Percentiles rank a stretch among this genome's conserved stretches.
Conservation (phyloP, 2,797 vertebrate species). For the Vultur gryphus region DNA sequence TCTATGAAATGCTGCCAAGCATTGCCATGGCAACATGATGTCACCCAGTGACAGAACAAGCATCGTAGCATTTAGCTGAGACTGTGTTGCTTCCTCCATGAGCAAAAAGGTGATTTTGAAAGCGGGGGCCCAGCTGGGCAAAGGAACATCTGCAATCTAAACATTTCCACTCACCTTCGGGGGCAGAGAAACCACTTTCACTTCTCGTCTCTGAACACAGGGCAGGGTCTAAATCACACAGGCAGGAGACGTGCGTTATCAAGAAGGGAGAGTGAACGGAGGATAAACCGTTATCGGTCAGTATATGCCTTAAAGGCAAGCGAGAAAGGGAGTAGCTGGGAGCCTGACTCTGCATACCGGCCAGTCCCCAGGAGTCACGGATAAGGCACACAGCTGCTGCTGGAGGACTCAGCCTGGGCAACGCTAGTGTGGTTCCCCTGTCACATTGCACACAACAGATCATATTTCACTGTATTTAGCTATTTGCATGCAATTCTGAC, state of each 20-base stretch:
- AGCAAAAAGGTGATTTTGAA: constrained; percentile 27
- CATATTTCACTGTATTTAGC: not conserved
- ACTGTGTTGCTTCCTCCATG: not conserved
- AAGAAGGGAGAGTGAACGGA: not conserved
- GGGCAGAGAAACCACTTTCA: not conserved
- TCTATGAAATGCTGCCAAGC: constrained; percentile 1
- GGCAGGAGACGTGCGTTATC: not conserved
- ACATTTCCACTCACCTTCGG: not conserved
- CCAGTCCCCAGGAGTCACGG: rapidly evolving
- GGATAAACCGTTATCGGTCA: not conserved
- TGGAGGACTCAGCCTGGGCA: not conserved
- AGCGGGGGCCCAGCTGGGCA: not conserved
- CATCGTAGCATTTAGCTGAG: not conserved
- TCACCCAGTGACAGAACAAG: not conserved
- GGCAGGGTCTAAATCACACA: not conserved
- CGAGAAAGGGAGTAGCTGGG: not conserved
- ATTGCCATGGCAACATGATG: constrained; percentile 42
- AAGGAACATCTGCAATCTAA: not conserved
- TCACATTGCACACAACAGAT: not conserved
- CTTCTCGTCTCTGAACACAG: not conserved
- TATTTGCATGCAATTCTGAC: not conserved
- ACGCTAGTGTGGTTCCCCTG: rapidly evolving
- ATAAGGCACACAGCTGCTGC: not conserved
- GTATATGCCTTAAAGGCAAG: not conserved
- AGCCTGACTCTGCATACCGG: not conserved